A percentile compares a stretch with the other conserved stretches of the same genome.
Conservation (phyloP, 2,113 vertebrate species). For the Ceyx margarethae region DNA sequence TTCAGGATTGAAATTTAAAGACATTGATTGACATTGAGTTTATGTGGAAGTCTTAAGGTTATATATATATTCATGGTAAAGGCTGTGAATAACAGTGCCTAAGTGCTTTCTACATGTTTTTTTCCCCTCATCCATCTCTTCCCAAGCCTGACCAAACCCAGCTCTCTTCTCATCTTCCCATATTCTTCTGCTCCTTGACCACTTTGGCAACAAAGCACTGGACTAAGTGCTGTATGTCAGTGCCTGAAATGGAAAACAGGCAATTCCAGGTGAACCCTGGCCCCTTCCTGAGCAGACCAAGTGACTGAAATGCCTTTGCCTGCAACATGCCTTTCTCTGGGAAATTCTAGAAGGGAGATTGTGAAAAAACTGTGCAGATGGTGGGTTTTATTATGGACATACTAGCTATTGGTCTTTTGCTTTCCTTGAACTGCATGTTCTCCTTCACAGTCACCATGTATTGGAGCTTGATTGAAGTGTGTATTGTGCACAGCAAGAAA, state of each 20-base stretch:
- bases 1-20: background rate
- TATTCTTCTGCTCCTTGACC: background rate
- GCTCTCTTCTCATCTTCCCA: background rate
- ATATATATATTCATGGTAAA: background rate
- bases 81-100: background rate
- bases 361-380: background rate
- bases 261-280: background rate
- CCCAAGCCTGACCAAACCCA: background rate
- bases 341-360: background rate
- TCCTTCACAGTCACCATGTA: background rate
- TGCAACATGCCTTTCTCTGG: background rate
- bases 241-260: background rate
- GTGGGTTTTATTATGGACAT: background rate
- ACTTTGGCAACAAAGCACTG: background rate
- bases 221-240: background rate
- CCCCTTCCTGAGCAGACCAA: background rate
- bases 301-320: background rate
- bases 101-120: background rate
- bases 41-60: background rate
- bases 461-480: background rate
- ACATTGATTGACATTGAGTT: background rate
- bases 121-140: background rate
- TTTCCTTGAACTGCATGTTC: background rate
- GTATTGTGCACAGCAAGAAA: background rate
- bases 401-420: background rate